Conservation (phyloP, 2,797 vertebrate genomes). For the Mormyrops boulengeri region DNA sequence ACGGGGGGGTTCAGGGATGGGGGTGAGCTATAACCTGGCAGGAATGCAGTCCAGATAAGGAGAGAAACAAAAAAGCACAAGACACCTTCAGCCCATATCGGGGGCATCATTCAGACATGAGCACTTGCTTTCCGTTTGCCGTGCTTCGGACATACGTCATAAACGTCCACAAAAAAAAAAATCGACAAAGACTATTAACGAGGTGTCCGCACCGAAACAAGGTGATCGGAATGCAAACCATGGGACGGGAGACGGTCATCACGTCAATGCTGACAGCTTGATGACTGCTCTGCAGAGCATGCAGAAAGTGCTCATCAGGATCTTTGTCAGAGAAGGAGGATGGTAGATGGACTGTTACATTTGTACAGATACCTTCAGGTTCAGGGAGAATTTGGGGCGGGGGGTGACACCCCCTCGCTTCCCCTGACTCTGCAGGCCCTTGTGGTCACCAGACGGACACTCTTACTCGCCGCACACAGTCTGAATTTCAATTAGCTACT, state of each 20-base stretch:
- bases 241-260: neutral
- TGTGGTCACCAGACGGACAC: constrained; percentile 40
- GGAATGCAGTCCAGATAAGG: constrained; percentile 30
- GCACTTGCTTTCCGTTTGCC: neutral
- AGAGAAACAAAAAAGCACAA: neutral
- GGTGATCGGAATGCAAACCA: neutral
- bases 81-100: neutral
- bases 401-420: neutral
- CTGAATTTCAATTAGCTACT: constrained; percentile 46
- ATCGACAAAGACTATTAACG: neutral
- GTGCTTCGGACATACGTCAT: neutral
- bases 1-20: constrained; percentile 32
- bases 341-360: neutral
- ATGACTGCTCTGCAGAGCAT: neutral
- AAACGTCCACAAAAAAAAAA: neutral
- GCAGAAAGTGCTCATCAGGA: neutral
- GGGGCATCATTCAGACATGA: neutral
- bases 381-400: neutral
- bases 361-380: neutral
- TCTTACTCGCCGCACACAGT: constrained; percentile 41
- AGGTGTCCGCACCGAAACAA: neutral
- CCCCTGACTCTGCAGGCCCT: constrained; percentile 9
- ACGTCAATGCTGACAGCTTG: neutral
- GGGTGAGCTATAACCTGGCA: constrained; percentile 23
- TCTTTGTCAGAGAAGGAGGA: neutral